Evolutionary conservation across 2,797 vertebrate species (phyloP).

Genomic region (Lagocephalus sceleratus): DNA sequence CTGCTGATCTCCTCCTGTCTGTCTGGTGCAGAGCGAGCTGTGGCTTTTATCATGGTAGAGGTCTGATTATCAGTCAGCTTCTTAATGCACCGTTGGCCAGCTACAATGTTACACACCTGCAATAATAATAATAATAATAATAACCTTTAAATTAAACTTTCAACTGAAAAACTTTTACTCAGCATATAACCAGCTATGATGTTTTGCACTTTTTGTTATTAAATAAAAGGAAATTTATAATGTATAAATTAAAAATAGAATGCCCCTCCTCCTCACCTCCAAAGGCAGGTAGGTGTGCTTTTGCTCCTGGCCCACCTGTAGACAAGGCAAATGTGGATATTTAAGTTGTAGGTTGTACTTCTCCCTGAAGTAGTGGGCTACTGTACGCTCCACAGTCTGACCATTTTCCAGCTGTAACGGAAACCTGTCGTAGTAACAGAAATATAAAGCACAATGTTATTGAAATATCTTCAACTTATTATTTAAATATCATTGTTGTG

Average conservation of each 20-base stretch:
- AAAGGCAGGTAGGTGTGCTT: conserved; percentile 99
- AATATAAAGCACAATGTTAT: conserved; percentile 1
- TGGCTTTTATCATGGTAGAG: conserved; percentile 99
- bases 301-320: conserved; percentile 99
- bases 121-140: no score
- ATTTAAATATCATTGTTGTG: not conserved
- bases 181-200: no score
- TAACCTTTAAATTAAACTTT: not conserved
- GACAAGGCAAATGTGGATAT: conserved; percentile 96
- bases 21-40: conserved; percentile 94
- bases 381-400: conserved; percentile 97
- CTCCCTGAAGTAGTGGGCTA: conserved; percentile 98
- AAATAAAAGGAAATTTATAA: no score
- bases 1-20: conserved; percentile 97
- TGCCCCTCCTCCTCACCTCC: conserved; percentile 81
- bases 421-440: conserved; percentile 76
- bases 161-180: not conserved
- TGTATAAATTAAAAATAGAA: no score
- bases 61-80: conserved; percentile 99
- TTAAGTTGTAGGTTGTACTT: conserved; percentile 98
- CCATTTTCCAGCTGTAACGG: conserved; percentile 97
- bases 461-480: no score
- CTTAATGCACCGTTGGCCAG: conserved; percentile 97
- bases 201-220: no score
- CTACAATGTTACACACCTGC: conserved; percentile 98